Evolutionary conservation across 2,797 vertebrate species (phyloP).

Genomic region (Cyprinella venusta): DNA sequence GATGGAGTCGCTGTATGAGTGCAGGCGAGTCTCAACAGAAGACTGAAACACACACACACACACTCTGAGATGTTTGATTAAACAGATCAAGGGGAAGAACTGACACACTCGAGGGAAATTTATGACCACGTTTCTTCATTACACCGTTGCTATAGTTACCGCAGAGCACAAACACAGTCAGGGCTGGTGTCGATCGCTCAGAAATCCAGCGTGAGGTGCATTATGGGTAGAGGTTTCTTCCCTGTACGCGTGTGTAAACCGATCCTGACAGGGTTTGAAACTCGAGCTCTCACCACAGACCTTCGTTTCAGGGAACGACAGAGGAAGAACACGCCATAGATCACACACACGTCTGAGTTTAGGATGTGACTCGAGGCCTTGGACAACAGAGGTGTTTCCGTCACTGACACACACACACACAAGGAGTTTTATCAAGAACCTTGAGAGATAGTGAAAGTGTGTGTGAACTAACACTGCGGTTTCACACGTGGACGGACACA

Average conservation of each 20-base stretch:
- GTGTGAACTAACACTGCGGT: conserved; percentile 10
- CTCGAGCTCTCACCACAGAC: background rate
- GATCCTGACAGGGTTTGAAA: conserved; percentile 20
- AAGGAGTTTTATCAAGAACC: conserved; percentile 42
- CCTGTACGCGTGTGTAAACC: conserved; percentile 17
- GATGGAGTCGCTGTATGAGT: too few species aligned
- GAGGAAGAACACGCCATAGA: background rate
- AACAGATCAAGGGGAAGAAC: conserved; percentile 11
- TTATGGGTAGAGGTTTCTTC: conserved; percentile 18
- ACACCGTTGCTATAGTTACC: background rate
- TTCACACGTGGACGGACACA: background rate
- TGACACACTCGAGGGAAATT: background rate
- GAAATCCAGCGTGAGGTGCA: background rate
- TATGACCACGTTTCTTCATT: background rate
- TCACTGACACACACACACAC: conserved; percentile 14
- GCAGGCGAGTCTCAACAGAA: conserved; percentile 11
- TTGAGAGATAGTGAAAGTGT: conserved; percentile 40
- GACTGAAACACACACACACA: too few species aligned
- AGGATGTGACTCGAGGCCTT: conserved; percentile 7
- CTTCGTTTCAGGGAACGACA: background rate
- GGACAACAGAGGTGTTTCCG: conserved; percentile 10
- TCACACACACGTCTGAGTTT: background rate
- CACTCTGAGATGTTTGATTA: background rate
- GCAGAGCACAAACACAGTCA: background rate
- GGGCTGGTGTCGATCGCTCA: background rate